Evolutionary conservation across 2,797 vertebrate species (phyloP).

Genomic region (Sebastes matsubarae): DNA sequence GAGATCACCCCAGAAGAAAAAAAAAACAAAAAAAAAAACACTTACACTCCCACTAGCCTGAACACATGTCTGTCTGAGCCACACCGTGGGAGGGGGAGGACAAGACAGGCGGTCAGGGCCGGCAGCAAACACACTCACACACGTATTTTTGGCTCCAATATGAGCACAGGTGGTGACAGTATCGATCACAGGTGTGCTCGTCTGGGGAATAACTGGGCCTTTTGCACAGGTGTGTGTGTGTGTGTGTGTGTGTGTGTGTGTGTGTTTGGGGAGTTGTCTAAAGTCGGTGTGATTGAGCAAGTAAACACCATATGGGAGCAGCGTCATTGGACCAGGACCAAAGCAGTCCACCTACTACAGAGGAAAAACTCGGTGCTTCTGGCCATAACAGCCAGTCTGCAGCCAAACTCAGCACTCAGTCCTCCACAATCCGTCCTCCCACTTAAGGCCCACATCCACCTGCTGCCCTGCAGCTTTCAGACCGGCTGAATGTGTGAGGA

Average conservation of each 20-base stretch:
- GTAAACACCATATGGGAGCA: slow-evolving; percentile 79
- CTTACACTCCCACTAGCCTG: slow-evolving; percentile 47
- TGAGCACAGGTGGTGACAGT: slow-evolving; percentile 66
- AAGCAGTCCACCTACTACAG: slow-evolving; percentile 49
- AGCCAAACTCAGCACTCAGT: slow-evolving; percentile 48
- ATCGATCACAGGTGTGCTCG: slow-evolving; percentile 71
- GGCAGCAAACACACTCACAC: slow-evolving; percentile 18
- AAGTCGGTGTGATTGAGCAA: slow-evolving; percentile 71
- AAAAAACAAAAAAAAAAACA: slow-evolving; percentile 3
- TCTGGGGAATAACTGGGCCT: slow-evolving; percentile 54
- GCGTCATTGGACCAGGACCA: slow-evolving; percentile 64
- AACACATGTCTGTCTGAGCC: slow-evolving; percentile 58
- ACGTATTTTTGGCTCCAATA: slow-evolving; percentile 50
- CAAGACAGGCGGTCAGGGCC: slow-evolving; percentile 14
- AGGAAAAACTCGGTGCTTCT: slow-evolving; percentile 24
- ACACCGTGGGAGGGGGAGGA: slow-evolving; percentile 26
- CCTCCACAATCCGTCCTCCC: slow-evolving; percentile 35
- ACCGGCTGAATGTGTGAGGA: slow-evolving; percentile 33
- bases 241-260: slow-evolving; percentile 39
- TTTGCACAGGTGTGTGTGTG: slow-evolving; percentile 50
- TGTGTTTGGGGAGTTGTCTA: slow-evolving; percentile 55
- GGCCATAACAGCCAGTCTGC: slow-evolving; percentile 31
- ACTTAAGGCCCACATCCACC: slow-evolving; percentile 54
- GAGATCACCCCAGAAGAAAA: slow-evolving; percentile 45
- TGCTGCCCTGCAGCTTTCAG: slow-evolving; percentile 58